phyloP scores from a whole-genome alignment of 2,797 vertebrate species.

The Tauraco hartlaubi region DNA sequence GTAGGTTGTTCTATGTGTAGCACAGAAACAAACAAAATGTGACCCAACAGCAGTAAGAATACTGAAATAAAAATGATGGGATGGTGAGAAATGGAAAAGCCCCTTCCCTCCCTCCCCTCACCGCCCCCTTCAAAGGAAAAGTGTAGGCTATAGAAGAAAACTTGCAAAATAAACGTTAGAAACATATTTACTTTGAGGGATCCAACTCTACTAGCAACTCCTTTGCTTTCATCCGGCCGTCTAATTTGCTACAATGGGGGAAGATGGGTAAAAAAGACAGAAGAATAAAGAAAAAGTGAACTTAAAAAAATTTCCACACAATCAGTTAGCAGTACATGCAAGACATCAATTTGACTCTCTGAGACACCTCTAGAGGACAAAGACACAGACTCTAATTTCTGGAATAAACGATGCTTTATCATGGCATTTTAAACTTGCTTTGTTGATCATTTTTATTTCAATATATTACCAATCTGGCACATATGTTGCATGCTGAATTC shows the following conservation, averaged over 20 bases:
- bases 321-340: slow-evolving; percentile 86
- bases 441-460: slow-evolving; percentile 20
- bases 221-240: slow-evolving; percentile 89
- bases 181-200: slow-evolving; percentile 91
- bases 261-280: slow-evolving; percentile 94
- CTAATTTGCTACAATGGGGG: slow-evolving; percentile 89
- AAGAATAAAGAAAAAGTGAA: slow-evolving; percentile 87
- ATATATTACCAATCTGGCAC: slow-evolving; percentile 53
- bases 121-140: slow-evolving; percentile 80
- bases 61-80: slow-evolving; percentile 79
- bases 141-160: slow-evolving; percentile 84
- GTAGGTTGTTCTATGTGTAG: slow-evolving; percentile 83
- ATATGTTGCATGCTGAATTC: slow-evolving; percentile 51
- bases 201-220: slow-evolving; percentile 90
- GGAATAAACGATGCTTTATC: slow-evolving; percentile 58
- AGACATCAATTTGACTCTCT: slow-evolving; percentile 82
- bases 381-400: slow-evolving; percentile 76
- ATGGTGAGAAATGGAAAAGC: slow-evolving; percentile 84
- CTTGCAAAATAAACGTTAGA: slow-evolving; percentile 86
- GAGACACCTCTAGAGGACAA: slow-evolving; percentile 78
- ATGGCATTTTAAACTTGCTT: slow-evolving; percentile 50
- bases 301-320: slow-evolving; percentile 85
- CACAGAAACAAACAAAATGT: slow-evolving; percentile 83
- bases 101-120: slow-evolving; percentile 75
- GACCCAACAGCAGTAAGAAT: slow-evolving; percentile 83